Base-by-base conservation (phyloP, 2,797 vertebrate species). In the Cottoperca gobio region DNA sequence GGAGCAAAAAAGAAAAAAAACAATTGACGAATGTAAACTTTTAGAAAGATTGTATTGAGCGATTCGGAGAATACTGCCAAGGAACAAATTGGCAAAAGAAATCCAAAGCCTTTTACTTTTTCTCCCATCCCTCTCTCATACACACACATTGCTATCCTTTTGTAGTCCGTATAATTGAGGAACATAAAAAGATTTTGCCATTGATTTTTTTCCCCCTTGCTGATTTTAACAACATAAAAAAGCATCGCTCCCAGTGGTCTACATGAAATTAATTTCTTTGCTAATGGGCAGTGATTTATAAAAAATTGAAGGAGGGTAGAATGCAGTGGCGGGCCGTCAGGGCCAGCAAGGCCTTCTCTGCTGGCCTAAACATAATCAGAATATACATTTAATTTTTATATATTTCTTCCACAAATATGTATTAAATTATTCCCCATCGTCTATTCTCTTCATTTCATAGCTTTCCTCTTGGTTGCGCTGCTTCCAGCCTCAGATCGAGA, bases 21-120 rank as follows among this genome's bases (percentile, higher is more conserved):
- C 53, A 77, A 89, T 83, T 91, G 91, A 94, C 93, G 70, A 90
- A 93, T 93, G 86, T 84, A 93, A 93, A 93, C 84, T 83, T 91
- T 92, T 91, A 90, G 83, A 73, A 85, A 89, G 90, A 93, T 93
- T 92, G 91, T 85, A 91, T 91, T 84, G 89, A 93, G 74, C 54
- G 63, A 81, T 84, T 74, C 5, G 2, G 66, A 78, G 66, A 66
- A 86, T 68, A 72, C 83, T 81, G 90, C 82, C 85, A 91, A 87
- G 80, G 82, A 87, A 82, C 50, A 86, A 88, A 86, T 77, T 75
- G 84, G 71, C 67, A 86, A 68, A 69, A 76, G 35, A 74, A 78
- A 86, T 57, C 63, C 23, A 70, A 76, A 83, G 53, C 43, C 61
- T 82, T 72, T 76, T 73, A 54, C 64, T 49, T 48, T n/a, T 66